Evolutionary conservation across 2,113 vertebrate species (phyloP), one percentile per base, ranked within the genome.

Genomic region (Lophius piscatorius): DNA sequence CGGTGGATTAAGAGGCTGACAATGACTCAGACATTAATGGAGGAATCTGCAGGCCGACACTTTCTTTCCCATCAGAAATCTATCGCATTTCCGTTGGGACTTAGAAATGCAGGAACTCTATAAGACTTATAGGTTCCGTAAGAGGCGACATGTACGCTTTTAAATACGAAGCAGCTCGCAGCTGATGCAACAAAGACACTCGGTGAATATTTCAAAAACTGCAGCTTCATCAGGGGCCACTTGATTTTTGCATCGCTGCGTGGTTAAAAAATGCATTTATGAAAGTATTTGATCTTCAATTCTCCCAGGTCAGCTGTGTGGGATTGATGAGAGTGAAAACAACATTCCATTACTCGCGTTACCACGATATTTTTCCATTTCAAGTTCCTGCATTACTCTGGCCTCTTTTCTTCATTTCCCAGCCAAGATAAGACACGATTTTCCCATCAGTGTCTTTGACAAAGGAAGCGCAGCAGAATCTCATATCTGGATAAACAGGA

Each of bases 401-500:
- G 21, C 22, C 70, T 54, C 1, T 13, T 51, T 31, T 60, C 45
- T 63, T 65, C 10, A 34, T 51, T 71, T 60, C 54, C 18, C n/a
- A n/a, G n/a, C n/a, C n/a, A n/a, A n/a, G n/a, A n/a, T n/a, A n/a
- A n/a, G n/a, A n/a, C n/a, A n/a, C n/a, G n/a, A n/a, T n/a, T n/a
- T n/a, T n/a, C n/a, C n/a, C n/a, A 31, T 31, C 8, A 8, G 26
- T 5, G 4, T 8, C 26, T 28, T 28, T 28, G 26, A 28, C 4
- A 28, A 4, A 28, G 26, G 26, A 28, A 28, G 4, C 26, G 4
- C 26, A 28, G 8, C 26, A 8, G 26, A 28, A 8, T 28, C 26
- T 28, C 26, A 4, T 28, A 28, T 28, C 26, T 28, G 26, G 46
- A 64, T 60, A 66, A 86, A 70, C 58, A 66, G n/a, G n/a, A 50